Conservation (phyloP, 2,888 invertebrate species). For the Sinodicranocentrus sp. region DNA sequence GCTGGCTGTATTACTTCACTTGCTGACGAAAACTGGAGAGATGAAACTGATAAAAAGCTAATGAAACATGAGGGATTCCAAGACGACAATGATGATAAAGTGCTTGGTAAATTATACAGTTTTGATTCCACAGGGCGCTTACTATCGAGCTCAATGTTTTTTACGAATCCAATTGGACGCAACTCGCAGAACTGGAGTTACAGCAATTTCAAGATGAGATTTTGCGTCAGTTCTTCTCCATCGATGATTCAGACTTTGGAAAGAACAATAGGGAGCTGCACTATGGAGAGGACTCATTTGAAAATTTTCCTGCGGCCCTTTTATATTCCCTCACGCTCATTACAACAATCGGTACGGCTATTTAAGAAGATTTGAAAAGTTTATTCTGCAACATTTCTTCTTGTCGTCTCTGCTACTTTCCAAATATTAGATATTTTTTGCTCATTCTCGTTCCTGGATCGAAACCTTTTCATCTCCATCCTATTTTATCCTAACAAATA, state of each 20-base stretch:
- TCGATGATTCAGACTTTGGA: conserved; percentile 77
- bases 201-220: conserved; percentile 86
- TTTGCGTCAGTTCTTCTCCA: conserved; percentile 77
- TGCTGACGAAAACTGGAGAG: no score
- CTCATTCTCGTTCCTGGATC: no score
- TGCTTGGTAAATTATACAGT: conserved; percentile 57
- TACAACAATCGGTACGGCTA: conserved; percentile 92
- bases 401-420: no score
- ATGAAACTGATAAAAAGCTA: no score
- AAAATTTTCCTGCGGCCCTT: conserved; percentile 94
- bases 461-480: no score
- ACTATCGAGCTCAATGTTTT: conserved; percentile 87
- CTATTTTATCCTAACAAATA: no score
- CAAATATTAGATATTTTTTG: no score
- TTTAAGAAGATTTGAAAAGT: no score
- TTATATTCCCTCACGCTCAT: conserved; percentile 95
- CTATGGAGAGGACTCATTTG: conserved; percentile 75
- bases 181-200: conserved; percentile 91
- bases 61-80: no score
- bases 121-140: conserved; percentile 72
- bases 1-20: no score
- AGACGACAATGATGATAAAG: no score
- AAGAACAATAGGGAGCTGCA: conserved; percentile 79
- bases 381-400: no score
- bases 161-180: conserved; percentile 95